Conservation (phyloP, 2,888 invertebrate species). For the Caenorhabditis wallacei region DNA sequence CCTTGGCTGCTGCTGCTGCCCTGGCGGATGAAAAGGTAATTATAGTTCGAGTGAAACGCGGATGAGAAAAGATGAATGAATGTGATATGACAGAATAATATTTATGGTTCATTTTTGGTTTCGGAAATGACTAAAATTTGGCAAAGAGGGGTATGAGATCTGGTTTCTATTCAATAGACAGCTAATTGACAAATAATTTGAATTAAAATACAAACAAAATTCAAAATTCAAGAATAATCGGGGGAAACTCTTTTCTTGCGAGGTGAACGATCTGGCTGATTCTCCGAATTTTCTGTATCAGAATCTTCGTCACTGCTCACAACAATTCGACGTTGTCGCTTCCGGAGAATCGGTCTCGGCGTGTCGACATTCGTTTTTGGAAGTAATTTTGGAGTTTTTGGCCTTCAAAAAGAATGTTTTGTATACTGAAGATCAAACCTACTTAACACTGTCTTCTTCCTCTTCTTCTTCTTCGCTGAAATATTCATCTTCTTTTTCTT, state of each 20-base stretch:
- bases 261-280: constrained; percentile 9
- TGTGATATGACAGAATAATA: background rate
- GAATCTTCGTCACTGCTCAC: constrained; percentile 33
- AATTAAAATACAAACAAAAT: too few relatives aligned
- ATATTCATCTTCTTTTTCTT: background rate
- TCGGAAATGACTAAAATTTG: background rate
- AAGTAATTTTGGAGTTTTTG: constrained; percentile 4
- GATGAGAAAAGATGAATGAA: background rate
- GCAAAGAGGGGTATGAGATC: background rate
- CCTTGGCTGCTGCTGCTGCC: background rate
- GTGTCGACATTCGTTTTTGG: constrained; percentile 19
- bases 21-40: constrained; percentile 31
- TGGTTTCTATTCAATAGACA: too few relatives aligned
- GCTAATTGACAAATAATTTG: too few relatives aligned
- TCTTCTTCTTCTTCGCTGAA: constrained; percentile 3
- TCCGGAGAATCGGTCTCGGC: constrained; percentile 3
- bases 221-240: background rate
- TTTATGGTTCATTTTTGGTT: background rate
- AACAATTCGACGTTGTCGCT: constrained; percentile 11
- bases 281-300: constrained; percentile 5
- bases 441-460: background rate
- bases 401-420: background rate
- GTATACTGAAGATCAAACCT: background rate
- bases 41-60: constrained; percentile 40
- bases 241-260: constrained; percentile 32